Percentiles rank a stretch among this genome's conserved stretches.
These are phyloP conservation scores for Brachyistius frenatus DNA, from an alignment of 2,113 vertebrate species.

Conservation along the genomic window DNA sequence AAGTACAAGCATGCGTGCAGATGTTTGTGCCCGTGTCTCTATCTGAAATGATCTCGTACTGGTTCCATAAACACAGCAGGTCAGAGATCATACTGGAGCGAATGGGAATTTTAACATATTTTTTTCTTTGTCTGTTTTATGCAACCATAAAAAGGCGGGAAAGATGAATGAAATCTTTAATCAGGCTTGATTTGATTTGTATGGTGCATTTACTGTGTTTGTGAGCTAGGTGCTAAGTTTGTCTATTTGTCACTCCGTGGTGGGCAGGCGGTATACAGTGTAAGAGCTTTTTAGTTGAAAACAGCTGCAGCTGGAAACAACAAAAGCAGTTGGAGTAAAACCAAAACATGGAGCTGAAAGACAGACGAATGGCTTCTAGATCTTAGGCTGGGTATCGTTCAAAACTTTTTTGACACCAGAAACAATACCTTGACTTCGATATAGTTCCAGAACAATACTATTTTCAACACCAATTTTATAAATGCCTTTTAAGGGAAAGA, in stretches of 20 bases:
- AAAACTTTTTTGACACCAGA: too few relatives aligned
- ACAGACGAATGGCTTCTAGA: background rate
- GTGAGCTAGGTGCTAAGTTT: too few relatives aligned
- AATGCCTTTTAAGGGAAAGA: too few relatives aligned
- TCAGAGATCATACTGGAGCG: background rate
- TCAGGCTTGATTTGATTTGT: too few relatives aligned
- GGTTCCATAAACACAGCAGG: slow-evolving; percentile 9
- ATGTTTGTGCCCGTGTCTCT: slow-evolving; percentile 3
- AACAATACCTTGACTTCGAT: too few relatives aligned
- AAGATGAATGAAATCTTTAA: background rate
- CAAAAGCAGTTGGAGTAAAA: background rate
- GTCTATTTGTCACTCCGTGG: too few relatives aligned
- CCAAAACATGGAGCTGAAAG: background rate
- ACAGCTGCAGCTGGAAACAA: background rate
- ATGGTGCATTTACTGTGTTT: background rate
- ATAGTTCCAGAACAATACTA: too few relatives aligned
- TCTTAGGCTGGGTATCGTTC: background rate
- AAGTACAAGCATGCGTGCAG: slow-evolving; percentile 21
- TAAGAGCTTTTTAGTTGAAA: background rate
- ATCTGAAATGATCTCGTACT: background rate
- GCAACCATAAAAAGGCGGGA: background rate
- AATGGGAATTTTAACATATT: background rate
- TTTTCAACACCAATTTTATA: too few relatives aligned
- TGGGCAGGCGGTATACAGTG: too few relatives aligned
- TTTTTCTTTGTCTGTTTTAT: background rate